Evolutionary conservation across 2,888 invertebrate species (phyloP).

Genomic region (Phymatocera aterrima): DNA sequence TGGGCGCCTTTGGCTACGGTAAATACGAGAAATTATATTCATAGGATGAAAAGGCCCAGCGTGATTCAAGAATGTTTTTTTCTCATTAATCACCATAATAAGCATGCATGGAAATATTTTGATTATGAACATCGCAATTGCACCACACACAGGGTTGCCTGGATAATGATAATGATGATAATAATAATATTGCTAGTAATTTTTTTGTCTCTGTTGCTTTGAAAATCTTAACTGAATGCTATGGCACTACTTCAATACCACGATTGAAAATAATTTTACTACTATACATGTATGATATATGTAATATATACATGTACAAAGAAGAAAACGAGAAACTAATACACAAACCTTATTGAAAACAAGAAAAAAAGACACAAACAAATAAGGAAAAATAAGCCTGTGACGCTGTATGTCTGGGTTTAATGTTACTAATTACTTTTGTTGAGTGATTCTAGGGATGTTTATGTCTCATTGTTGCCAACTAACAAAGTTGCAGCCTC

Average conservation of each 20-base stretch:
- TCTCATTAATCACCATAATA: no score
- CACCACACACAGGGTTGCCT: no score
- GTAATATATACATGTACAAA: neutral
- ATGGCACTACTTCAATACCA: conserved; percentile 24
- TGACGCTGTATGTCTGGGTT: conserved; percentile 60
- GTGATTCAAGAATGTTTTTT: neutral
- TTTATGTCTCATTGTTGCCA: conserved; percentile 72
- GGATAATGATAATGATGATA: neutral
- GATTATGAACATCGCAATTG: no score
- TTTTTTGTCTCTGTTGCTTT: conserved; percentile 41
- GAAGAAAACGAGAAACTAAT: neutral
- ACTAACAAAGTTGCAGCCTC: conserved; percentile 72
- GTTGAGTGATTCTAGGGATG: conserved; percentile 73
- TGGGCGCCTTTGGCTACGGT: no score
- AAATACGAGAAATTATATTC: no score
- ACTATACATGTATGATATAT: neutral
- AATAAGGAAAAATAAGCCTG: conserved; percentile 46
- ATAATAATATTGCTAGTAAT: conserved; percentile 26
- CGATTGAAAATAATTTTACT: conserved; percentile 17
- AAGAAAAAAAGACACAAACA: no score
- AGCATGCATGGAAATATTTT: conserved; percentile 34
- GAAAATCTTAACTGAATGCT: conserved; percentile 43
- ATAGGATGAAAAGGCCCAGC: no score
- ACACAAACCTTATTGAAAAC: conserved; percentile 4
- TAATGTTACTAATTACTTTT: conserved; percentile 71